Conservation (phyloP, 1,140 invertebrate species). For the Zelostemma sp. region DNA sequence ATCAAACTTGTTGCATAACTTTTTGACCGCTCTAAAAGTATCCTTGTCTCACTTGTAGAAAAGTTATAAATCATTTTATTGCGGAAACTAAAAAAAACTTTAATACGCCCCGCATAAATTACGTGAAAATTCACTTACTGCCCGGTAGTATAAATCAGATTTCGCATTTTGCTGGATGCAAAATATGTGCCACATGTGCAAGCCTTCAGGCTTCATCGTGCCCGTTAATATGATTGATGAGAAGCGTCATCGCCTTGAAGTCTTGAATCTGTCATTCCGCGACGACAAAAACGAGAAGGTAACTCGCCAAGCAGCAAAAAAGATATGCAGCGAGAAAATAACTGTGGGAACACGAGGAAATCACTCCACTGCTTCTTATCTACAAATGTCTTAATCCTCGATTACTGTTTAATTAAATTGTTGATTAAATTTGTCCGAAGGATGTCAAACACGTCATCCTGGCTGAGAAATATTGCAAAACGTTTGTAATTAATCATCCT, state of each 20-base stretch:
- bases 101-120: too few relatives aligned
- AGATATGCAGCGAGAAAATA: slow-evolving; percentile 26
- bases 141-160: not conserved
- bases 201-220: slow-evolving; percentile 58
- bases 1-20: too few relatives aligned
- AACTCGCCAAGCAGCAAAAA: slow-evolving; percentile 14
- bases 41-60: too few relatives aligned
- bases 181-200: slow-evolving; percentile 43
- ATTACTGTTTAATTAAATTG: not conserved
- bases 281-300: slow-evolving; percentile 28
- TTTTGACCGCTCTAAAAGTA: too few relatives aligned
- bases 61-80: too few relatives aligned
- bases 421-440: not conserved
- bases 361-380: slow-evolving; percentile 5
- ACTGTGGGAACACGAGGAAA: slow-evolving; percentile 28
- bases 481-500: not conserved
- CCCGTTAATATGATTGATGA: slow-evolving; percentile 60
- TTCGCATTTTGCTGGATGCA: not conserved
- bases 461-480: not conserved
- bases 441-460: not conserved
- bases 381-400: slow-evolving; percentile 32
- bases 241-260: slow-evolving; percentile 48
- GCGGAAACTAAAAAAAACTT: too few relatives aligned
- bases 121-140: too few relatives aligned
- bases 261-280: slow-evolving; percentile 8